These are phyloP conservation scores for Orthosia gracilis DNA, from an alignment of 2,888 invertebrate species.

Conservation along the genomic window DNA sequence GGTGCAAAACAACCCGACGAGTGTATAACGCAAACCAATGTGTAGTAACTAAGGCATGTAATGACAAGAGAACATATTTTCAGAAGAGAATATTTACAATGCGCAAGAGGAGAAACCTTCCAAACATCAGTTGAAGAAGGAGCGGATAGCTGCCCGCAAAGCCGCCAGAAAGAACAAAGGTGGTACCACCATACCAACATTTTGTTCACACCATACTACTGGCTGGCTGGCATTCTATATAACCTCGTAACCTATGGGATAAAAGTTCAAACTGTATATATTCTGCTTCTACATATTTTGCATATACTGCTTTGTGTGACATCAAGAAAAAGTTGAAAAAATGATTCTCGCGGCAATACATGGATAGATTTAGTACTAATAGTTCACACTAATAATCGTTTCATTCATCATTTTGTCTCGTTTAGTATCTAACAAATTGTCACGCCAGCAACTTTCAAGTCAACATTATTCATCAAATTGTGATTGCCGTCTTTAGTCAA, in stretches of 20 bases:
- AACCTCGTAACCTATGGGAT: slow-evolving; percentile 24
- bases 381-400: slow-evolving; percentile 23
- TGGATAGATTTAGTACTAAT: slow-evolving; percentile 34
- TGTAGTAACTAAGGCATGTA: slow-evolving; percentile 75
- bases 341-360: slow-evolving; percentile 35
- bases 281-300: slow-evolving; percentile 48
- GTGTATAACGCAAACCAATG: slow-evolving; percentile 54
- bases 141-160: slow-evolving; percentile 91
- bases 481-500: background rate
- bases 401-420: slow-evolving; percentile 20
- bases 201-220: slow-evolving; percentile 52
- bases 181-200: slow-evolving; percentile 69
- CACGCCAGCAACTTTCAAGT: slow-evolving; percentile 47
- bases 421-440: slow-evolving; percentile 33
- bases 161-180: slow-evolving; percentile 90
- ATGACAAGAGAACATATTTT: slow-evolving; percentile 78
- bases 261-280: slow-evolving; percentile 27
- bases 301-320: slow-evolving; percentile 43
- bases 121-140: slow-evolving; percentile 93
- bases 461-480: slow-evolving; percentile 26
- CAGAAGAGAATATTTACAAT: slow-evolving; percentile 88
- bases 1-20: slow-evolving; percentile 47
- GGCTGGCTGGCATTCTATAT: slow-evolving; percentile 62
- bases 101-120: slow-evolving; percentile 91
- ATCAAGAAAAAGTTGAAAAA: slow-evolving; percentile 4